Evolutionary conservation across 1,140 invertebrate genomes (phyloP).

Genomic region (Tribolium madens): DNA sequence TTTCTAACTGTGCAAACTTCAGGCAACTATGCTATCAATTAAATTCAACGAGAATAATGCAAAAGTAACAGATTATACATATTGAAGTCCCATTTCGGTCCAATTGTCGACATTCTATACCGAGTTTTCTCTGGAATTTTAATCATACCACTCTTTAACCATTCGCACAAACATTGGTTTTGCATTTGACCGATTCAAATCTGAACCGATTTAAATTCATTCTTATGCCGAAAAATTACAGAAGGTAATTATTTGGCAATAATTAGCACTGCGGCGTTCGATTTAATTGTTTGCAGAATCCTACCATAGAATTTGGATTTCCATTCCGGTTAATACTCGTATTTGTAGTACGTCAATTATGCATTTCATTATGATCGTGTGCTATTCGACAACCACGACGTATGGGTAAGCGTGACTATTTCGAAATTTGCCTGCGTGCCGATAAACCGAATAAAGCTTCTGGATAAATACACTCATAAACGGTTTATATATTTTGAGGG

Average conservation of each 20-base stretch:
- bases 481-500: constrained; percentile 10
- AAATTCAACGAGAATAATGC: constrained; percentile 22
- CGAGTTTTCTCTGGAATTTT: constrained; percentile 3
- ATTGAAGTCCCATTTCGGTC: constrained; percentile 9
- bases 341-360: constrained; percentile 21
- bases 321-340: constrained; percentile 7
- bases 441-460: constrained; percentile 9
- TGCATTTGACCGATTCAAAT: neutral
- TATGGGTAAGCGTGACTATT: neutral
- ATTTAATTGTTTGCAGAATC: constrained; percentile 12
- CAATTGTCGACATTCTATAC: neutral
- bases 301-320: neutral
- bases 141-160: neutral
- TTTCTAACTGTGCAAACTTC: constrained; percentile 19
- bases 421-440: neutral
- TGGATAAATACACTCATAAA: constrained; percentile 2
- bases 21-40: constrained; percentile 33
- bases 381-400: constrained; percentile 10
- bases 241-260: neutral
- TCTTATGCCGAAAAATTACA: neutral
- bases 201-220: neutral
- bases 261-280: neutral
- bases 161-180: constrained; percentile 2
- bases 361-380: neutral
- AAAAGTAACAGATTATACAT: constrained; percentile 32